Conservation (phyloP, 2,797 vertebrate species). For the Apogon talboti region DNA sequence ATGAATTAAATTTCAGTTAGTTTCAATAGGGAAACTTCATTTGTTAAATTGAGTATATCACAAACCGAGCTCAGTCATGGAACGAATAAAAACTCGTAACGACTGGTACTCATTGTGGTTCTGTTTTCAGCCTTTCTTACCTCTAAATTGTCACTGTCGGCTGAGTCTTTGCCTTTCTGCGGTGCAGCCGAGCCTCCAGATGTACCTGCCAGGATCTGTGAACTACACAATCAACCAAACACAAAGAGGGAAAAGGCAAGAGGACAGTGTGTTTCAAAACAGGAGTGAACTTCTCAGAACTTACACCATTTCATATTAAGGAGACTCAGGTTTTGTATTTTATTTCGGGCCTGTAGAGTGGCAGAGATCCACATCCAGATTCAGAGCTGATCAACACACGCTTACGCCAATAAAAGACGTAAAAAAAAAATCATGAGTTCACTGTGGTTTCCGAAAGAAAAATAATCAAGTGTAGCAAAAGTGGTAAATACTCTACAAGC, state of each 20-base stretch:
- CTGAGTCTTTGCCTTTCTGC: conserved; percentile 90
- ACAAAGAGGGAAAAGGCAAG: background rate
- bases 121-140: conserved; percentile 71
- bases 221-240: conserved; percentile 80
- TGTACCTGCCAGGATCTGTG: conserved; percentile 88
- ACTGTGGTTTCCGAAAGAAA: conserved; percentile 53
- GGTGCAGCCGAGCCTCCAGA: conserved; percentile 72
- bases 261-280: background rate
- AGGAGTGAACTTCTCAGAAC: background rate
- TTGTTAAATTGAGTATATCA: too few species aligned
- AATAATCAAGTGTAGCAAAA: conserved; percentile 57
- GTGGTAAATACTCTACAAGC: conserved; percentile 10
- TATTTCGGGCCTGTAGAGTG: conserved; percentile 22
- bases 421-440: conserved; percentile 32
- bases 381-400: conserved; percentile 11
- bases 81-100: too few species aligned
- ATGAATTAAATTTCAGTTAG: too few species aligned
- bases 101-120: background rate
- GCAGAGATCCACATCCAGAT: conserved; percentile 19
- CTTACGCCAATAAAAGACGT: conserved; percentile 56
- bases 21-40: too few species aligned
- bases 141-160: conserved; percentile 92
- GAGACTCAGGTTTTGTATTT: background rate
- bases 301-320: background rate
- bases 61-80: too few species aligned